A percentile compares a stretch with the other conserved stretches of the same genome.
These are phyloP conservation scores for Boloria selene DNA, from an alignment of 2,888 invertebrate species.

Conservation along the genomic window DNA sequence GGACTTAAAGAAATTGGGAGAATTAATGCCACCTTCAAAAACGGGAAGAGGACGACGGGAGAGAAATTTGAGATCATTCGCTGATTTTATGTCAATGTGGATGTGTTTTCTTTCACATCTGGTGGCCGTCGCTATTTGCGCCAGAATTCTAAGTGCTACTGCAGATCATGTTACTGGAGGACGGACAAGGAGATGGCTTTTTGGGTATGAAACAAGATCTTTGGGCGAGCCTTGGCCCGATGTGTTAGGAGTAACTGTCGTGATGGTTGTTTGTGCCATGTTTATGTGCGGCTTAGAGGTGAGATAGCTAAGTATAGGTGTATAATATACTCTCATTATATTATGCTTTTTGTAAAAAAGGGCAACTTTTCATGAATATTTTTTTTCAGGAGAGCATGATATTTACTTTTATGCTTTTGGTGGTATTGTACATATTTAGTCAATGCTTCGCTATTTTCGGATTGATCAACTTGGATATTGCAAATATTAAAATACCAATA, in stretches of 20 bases:
- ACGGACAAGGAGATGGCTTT: conserved; percentile 82
- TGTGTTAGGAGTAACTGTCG: conserved; percentile 83
- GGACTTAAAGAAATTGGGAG: conserved; percentile 67
- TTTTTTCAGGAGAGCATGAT: conserved; percentile 75
- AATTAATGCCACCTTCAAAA: conserved; percentile 66
- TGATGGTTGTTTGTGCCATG: conserved; percentile 83
- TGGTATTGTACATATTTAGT: conserved; percentile 72
- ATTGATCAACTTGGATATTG: conserved; percentile 72
- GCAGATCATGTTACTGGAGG: conserved; percentile 84
- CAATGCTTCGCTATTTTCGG: conserved; percentile 77
- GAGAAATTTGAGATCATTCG: conserved; percentile 75
- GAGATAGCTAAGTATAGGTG: conserved; percentile 14
- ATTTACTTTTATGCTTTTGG: conserved; percentile 72
- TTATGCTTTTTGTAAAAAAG: background rate
- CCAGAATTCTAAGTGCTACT: conserved; percentile 83
- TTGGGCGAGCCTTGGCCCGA: conserved; percentile 85
- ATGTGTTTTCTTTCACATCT: conserved; percentile 82
- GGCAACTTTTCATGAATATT: conserved; percentile 4
- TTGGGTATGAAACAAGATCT: conserved; percentile 82
- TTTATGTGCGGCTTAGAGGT: conserved; percentile 86
- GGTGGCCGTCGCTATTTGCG: conserved; percentile 84
- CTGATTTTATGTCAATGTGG: conserved; percentile 84
- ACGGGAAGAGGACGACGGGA: conserved; percentile 68
- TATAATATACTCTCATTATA: too few relatives aligned
- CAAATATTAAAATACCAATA: conserved; percentile 72